These are phyloP conservation scores for Rotaria sp. DNA, from an alignment of 2,888 invertebrate genomes.

Conservation along the genomic window DNA sequence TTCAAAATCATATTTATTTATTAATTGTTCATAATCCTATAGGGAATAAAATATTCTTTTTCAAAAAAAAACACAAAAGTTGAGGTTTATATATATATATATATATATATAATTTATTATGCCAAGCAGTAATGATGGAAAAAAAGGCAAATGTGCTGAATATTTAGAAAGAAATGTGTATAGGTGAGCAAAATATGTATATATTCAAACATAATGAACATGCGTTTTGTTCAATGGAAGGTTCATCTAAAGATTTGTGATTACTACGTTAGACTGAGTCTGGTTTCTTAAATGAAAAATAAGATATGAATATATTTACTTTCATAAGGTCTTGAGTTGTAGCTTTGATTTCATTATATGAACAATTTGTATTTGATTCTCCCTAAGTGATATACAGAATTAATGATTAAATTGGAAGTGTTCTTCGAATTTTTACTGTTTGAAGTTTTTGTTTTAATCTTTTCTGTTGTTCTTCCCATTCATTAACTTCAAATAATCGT, in stretches of 20 bases:
- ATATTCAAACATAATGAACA: conserved; percentile 15
- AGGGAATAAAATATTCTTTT: background rate
- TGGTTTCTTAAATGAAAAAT: background rate
- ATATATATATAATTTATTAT: background rate
- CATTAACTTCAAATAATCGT: background rate
- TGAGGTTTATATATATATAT: background rate
- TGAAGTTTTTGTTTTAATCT: background rate
- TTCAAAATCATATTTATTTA: background rate
- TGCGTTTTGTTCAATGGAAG: conserved; percentile 13
- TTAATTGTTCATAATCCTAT: background rate
- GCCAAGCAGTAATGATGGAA: background rate
- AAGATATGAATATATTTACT: background rate
- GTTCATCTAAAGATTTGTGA: background rate
- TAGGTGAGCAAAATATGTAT: background rate
- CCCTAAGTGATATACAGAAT: background rate
- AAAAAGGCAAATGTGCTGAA: background rate
- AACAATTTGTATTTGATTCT: background rate
- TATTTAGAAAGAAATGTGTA: background rate
- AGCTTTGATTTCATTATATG: background rate
- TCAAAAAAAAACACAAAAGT: background rate
- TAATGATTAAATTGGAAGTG: no score
- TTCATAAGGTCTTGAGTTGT: background rate
- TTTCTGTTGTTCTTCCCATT: conserved; percentile 19
- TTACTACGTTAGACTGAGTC: background rate
- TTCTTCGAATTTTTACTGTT: background rate